phyloP scores from a whole-genome alignment of 1,140 invertebrate genomes.

The Cyrtorhinus lividipennis region DNA sequence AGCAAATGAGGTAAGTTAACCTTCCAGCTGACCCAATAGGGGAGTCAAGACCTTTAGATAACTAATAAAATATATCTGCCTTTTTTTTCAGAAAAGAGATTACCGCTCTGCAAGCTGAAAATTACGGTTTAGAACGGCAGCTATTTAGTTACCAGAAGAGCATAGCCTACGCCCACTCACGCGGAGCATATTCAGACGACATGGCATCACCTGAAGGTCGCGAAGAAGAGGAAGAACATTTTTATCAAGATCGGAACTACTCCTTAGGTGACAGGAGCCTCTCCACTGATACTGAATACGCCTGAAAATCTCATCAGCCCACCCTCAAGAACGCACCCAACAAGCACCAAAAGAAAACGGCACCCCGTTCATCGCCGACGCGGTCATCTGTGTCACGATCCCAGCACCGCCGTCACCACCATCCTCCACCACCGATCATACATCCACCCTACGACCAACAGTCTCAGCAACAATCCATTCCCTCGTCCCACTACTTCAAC shows the following conservation, averaged over 20 bases:
- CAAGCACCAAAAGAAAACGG: neutral
- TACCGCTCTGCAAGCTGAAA: conserved; percentile 64
- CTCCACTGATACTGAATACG: conserved; percentile 58
- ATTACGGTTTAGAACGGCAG: conserved; percentile 71
- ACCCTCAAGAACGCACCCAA: neutral
- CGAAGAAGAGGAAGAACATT: conserved; percentile 26
- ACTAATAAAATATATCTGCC: no score
- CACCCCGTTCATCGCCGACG: no score
- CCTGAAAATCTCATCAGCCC: conserved; percentile 34
- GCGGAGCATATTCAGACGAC: conserved; percentile 35
- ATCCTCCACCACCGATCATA: neutral
- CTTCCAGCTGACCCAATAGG: no score
- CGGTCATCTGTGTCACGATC: neutral
- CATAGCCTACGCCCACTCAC: conserved; percentile 56
- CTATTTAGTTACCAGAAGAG: conserved; percentile 76
- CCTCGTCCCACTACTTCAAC: neutral
- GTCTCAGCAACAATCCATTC: neutral
- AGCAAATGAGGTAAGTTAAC: conserved; percentile 69
- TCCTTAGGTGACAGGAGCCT: conserved; percentile 39
- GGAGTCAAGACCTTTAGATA: no score
- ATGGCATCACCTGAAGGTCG: conserved; percentile 30
- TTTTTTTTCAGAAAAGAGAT: conserved; percentile 54
- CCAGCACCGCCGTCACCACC: neutral
- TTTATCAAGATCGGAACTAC: conserved; percentile 27
- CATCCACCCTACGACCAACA: neutral